These are phyloP conservation scores for Oreortyx pictus DNA, from an alignment of 2,797 vertebrate species.

Conservation along the genomic window DNA sequence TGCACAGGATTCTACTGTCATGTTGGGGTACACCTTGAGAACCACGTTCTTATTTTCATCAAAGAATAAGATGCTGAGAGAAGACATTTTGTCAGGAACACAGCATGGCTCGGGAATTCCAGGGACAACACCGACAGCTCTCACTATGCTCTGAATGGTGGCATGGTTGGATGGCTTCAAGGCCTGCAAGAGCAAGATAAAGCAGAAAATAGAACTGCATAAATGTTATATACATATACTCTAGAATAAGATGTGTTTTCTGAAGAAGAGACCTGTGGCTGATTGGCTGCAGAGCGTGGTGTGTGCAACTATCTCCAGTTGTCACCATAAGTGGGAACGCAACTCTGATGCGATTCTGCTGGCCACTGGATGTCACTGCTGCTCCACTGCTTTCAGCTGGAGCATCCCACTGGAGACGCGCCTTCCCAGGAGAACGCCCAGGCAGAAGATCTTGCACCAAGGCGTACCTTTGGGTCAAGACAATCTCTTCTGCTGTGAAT, in stretches of 20 bases:
- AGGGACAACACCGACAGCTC: constrained; percentile 91
- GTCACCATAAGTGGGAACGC: fast-evolving
- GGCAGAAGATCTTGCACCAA: background rate
- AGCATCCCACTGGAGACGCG: background rate
- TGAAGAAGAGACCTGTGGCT: background rate
- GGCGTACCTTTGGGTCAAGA: background rate
- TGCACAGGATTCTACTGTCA: constrained; percentile 96
- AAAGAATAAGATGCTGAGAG: constrained; percentile 95
- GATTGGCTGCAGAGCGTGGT: too few relatives aligned
- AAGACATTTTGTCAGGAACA: constrained; percentile 96
- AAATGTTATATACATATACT: fast-evolving
- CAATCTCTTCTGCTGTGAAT: background rate
- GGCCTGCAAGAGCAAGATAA: constrained; percentile 77
- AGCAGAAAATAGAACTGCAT: background rate
- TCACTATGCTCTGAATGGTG: constrained; percentile 97
- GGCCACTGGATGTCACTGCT: constrained; percentile 28
- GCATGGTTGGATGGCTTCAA: constrained; percentile 97
- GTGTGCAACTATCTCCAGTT: fast-evolving
- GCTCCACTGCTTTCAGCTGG: background rate
- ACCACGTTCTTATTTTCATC: constrained; percentile 97
- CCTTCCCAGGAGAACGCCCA: background rate
- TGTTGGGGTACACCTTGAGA: constrained; percentile 97
- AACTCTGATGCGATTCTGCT: background rate
- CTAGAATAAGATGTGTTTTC: background rate
- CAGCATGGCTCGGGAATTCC: constrained; percentile 97